A percentile compares a stretch with the other conserved stretches of the same genome.
Evolutionary conservation across 2,888 invertebrate species (phyloP).

Genomic region (Lasioglossum vierecki): DNA sequence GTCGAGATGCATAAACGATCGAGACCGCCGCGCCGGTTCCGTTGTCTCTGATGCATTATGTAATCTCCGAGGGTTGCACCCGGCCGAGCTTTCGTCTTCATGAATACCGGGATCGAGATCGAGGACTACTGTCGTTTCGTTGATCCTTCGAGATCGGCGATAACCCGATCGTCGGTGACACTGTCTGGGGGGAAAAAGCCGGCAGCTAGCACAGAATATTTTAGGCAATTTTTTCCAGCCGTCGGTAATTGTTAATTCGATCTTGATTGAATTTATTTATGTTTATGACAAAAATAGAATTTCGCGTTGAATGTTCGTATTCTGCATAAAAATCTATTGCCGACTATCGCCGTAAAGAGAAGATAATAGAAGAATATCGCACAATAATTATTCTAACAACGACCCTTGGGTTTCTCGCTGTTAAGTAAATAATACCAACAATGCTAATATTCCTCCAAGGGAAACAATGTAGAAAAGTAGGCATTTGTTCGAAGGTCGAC

Average conservation of each 20-base stretch:
- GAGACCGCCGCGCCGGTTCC: constrained; percentile 42
- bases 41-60: constrained; percentile 69
- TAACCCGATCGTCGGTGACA: constrained; percentile 11
- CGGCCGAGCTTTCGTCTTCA: constrained; percentile 49
- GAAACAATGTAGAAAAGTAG: background rate
- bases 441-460: background rate
- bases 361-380: background rate
- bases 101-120: constrained; percentile 40
- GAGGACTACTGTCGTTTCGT: constrained; percentile 7
- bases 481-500: background rate
- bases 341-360: background rate
- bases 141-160: constrained; percentile 28
- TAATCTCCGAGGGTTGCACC: constrained; percentile 60
- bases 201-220: background rate
- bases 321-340: background rate
- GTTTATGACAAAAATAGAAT: no score
- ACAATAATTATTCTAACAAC: no score
- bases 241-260: background rate
- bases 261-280: no score
- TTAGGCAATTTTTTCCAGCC: background rate
- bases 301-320: background rate
- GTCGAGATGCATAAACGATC: constrained; percentile 65
- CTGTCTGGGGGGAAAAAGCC: background rate
- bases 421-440: background rate
- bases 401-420: background rate